Base-by-base conservation (phyloP, 2,888 invertebrate genomes). In the Andrena praecox region DNA sequence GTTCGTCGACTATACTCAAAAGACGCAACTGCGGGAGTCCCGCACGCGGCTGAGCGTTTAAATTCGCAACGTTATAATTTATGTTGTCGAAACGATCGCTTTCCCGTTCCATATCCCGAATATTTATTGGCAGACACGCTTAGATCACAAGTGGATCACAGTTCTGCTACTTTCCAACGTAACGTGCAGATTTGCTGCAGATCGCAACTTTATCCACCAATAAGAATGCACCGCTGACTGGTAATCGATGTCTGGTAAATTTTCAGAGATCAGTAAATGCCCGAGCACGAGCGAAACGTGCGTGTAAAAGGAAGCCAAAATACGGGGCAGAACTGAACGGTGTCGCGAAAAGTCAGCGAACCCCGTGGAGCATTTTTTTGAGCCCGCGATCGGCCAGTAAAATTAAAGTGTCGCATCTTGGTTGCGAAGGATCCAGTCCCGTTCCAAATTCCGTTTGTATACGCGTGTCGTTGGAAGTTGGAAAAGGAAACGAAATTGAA, bases 401-500 rank as follows among this genome's bases (percentile, higher is more conserved):
- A 56, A 56, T 29, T 29, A 31, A 78, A 59, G 79, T 83, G 78
- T 31, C 78, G 71, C 83, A 85, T 80, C 68, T 81, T 80, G 63
- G 24, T 80, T 42, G 56, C 33, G 35, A 71, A 79, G 50, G 73
- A 33, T 67, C 69, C 72, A 86, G 80, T 83, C 77, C 82, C 75
- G 67, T 87, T 86, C 86, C 85, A 62, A 84, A 84, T 84, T 86
- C 85, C 83, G 78, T 62, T 81, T 52, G 71, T 82, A 64, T 77
- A 81, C 52, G 80, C 35, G 24, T 75, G 59, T 82, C 20, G 67
- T 78, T 70, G 86, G 86, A 88, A 80, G 72, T 84, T 87, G 85
- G 85, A 88, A 80, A 87, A 87, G 84, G 89, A 91, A 92, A 91
- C 89, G 85, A 90, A 91, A 91, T 86, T 87, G 90, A 90, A 91